Evolutionary conservation across 2,797 vertebrate species (phyloP).

Genomic region (Premnoplex brunnescens): DNA sequence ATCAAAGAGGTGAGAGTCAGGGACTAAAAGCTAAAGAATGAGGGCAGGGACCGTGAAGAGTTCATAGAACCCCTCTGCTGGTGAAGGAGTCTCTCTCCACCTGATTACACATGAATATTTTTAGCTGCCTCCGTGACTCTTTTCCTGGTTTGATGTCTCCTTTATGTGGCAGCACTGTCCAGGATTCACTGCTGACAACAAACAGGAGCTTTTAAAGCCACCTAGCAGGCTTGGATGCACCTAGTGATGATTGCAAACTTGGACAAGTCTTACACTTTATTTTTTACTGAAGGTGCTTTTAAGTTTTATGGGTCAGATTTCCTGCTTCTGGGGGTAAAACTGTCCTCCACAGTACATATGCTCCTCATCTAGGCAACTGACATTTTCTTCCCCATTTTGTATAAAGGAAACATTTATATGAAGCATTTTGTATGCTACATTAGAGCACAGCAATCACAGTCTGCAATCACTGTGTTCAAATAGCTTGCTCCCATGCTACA

Average conservation of each 20-base stretch:
- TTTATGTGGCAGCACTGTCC: background rate
- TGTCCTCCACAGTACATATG: background rate
- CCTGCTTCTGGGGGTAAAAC: background rate
- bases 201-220: background rate
- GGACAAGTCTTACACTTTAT: rapidly evolving
- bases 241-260: background rate
- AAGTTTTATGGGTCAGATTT: background rate
- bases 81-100: background rate
- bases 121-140: background rate
- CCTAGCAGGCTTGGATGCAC: background rate
- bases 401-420: background rate
- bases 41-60: background rate
- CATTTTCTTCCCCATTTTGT: background rate
- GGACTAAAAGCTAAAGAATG: background rate
- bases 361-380: background rate
- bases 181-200: background rate
- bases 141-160: background rate
- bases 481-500: background rate
- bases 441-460: background rate
- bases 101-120: background rate
- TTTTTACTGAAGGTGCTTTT: background rate
- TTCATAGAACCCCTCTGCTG: background rate
- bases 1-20: background rate
- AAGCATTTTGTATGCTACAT: background rate
- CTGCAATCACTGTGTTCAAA: background rate